Conservation (phyloP, 1,140 invertebrate species). For the Panagrolaimus sp. region DNA sequence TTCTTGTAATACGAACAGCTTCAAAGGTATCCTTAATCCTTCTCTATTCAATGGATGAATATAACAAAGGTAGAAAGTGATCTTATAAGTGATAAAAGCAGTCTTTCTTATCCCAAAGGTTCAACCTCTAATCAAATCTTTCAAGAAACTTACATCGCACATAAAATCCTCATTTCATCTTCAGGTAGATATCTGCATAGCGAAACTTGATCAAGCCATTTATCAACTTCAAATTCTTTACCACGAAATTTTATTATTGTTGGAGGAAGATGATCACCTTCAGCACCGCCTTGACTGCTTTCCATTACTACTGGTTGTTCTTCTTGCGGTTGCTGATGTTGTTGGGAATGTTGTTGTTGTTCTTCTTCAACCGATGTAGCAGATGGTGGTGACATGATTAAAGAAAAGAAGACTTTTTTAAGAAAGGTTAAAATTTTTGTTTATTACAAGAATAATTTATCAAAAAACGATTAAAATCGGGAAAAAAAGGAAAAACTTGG, state of each 20-base stretch:
- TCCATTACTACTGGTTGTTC: neutral
- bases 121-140: too few relatives aligned
- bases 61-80: neutral
- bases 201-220: conserved; percentile 48
- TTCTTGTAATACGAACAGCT: conserved; percentile 3
- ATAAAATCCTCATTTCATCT: conserved; percentile 49
- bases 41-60: too few relatives aligned
- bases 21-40: neutral
- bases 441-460: neutral
- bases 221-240: conserved; percentile 32
- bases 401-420: neutral
- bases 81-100: too few relatives aligned
- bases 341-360: neutral
- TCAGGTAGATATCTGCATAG: conserved; percentile 56
- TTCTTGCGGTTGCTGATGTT: neutral
- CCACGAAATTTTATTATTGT: neutral
- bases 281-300: neutral
- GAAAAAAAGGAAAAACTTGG: too few relatives aligned
- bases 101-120: too few relatives aligned
- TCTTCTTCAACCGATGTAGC: neutral
- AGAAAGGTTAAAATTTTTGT: too few relatives aligned
- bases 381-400: neutral
- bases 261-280: neutral
- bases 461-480: neutral
- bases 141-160: conserved; percentile 46